phyloP scores from a whole-genome alignment of 1,140 invertebrate genomes.

The Ooceraea biroi region DNA sequence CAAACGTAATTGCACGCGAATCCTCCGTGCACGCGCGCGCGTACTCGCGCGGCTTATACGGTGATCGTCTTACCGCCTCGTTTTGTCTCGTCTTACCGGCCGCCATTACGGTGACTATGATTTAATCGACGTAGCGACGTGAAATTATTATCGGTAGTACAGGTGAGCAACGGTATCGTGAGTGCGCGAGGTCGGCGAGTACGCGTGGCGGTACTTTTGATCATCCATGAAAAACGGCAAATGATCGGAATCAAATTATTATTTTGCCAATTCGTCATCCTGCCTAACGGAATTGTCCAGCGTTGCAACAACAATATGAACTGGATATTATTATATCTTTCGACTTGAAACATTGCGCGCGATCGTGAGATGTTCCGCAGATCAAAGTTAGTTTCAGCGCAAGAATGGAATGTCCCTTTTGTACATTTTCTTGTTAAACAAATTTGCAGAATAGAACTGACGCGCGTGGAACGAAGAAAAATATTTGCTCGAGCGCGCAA shows the following conservation, averaged over 20 bases:
- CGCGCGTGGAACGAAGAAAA: not conserved
- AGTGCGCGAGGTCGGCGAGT: slow-evolving; percentile 6
- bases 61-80: slow-evolving; percentile 34
- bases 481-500: not conserved
- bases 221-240: slow-evolving; percentile 39
- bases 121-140: slow-evolving; percentile 73
- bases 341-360: not conserved
- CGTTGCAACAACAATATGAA: not conserved
- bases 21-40: slow-evolving; percentile 38
- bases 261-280: not conserved
- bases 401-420: not conserved
- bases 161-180: slow-evolving; percentile 59
- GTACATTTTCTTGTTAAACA: not conserved
- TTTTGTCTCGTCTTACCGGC: slow-evolving; percentile 18
- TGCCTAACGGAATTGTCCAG: not conserved
- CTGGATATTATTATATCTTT: not conserved
- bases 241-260: slow-evolving; percentile 6
- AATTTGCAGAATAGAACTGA: not conserved
- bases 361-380: not conserved
- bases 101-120: slow-evolving; percentile 68
- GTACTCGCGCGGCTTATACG: slow-evolving; percentile 44
- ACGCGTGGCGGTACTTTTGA: slow-evolving; percentile 2
- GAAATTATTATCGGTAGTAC: slow-evolving; percentile 76
- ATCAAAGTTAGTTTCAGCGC: not conserved
- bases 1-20: slow-evolving; percentile 77